phyloP scores from a whole-genome alignment of 2,113 vertebrate genomes.

The Crotalus helleri region DNA sequence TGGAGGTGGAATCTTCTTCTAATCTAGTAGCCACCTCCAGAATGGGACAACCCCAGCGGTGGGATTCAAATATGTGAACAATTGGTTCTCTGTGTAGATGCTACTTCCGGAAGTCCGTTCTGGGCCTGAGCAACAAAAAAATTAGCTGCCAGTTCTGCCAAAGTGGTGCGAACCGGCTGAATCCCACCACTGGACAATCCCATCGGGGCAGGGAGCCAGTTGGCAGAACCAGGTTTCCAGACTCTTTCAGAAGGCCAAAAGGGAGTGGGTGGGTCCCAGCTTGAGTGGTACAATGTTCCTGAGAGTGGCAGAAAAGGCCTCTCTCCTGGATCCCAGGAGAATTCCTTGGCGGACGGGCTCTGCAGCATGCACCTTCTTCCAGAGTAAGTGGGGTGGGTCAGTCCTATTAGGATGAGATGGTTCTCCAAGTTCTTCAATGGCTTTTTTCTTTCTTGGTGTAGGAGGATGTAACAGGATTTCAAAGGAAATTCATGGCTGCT shows the following conservation, averaged over 20 bases:
- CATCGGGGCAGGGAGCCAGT: neutral
- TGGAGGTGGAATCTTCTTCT: neutral
- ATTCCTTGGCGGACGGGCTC: neutral
- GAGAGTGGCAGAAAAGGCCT: neutral
- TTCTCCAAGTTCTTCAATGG: neutral
- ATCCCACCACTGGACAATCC: neutral
- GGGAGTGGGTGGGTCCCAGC: no score
- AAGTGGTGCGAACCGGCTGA: no score
- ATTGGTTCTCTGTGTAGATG: no score
- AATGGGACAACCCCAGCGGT: no score
- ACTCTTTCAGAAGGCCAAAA: neutral
- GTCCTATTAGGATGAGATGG: neutral
- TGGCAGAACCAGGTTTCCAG: neutral
- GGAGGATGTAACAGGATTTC: neutral
- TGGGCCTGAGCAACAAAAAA: no score
- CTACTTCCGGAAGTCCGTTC: no score
- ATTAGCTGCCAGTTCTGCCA: no score
- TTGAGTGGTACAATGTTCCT: neutral
- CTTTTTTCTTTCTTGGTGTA: neutral
- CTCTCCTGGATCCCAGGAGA: neutral
- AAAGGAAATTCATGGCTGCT: neutral
- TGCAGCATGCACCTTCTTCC: neutral
- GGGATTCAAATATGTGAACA: no score
- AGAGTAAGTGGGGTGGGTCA: neutral
- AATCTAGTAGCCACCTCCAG: neutral